Conservation (phyloP, 2,797 vertebrate species). For the Phylloscopus collybita region DNA sequence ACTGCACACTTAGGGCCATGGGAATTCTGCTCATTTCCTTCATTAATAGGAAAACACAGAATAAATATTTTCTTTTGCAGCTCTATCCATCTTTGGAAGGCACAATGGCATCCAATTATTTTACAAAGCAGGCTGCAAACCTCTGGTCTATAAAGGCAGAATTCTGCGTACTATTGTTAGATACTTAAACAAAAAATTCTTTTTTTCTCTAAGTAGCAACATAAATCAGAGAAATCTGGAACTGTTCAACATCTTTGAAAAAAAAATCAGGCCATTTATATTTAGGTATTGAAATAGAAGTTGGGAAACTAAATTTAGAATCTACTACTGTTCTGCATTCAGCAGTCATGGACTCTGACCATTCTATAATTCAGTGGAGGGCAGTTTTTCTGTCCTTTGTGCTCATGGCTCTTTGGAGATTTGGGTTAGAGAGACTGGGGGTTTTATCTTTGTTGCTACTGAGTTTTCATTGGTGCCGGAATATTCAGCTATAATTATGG, state of each 20-base stretch:
- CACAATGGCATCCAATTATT: background rate
- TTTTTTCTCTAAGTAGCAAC: background rate
- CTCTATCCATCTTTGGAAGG: background rate
- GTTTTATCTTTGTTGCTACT: background rate
- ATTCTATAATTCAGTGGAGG: background rate
- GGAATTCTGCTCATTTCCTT: background rate
- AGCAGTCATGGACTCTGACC: background rate
- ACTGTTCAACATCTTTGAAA: background rate
- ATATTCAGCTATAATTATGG: background rate
- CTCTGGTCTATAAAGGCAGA: background rate
- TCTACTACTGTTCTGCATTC: background rate
- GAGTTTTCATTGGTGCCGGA: background rate
- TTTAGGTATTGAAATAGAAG: constrained; percentile 12
- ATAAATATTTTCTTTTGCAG: background rate
- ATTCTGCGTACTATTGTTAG: background rate
- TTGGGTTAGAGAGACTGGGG: background rate
- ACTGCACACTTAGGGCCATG: background rate
- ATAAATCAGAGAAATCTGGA: background rate
- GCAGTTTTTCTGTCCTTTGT: background rate
- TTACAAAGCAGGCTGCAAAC: background rate
- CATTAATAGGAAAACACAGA: background rate
- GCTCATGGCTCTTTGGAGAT: background rate
- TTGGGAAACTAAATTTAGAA: constrained; percentile 13
- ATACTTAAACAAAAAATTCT: background rate
- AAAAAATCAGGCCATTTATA: background rate